Evolutionary conservation across 1,140 invertebrate species (phyloP).

Genomic region (Ips typographus): DNA sequence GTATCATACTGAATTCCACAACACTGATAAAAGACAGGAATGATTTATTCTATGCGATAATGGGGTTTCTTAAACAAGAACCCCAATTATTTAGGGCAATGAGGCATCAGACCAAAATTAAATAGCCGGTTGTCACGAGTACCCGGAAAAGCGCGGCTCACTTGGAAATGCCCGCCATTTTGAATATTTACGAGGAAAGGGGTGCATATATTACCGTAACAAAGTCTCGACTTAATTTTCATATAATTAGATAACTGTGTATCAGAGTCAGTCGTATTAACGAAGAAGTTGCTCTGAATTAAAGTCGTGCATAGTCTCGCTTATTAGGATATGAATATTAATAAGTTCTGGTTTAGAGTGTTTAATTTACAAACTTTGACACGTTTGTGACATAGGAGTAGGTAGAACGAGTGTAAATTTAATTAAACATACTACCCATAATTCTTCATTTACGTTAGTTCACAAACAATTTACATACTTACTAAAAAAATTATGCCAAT

Average conservation of each 20-base stretch:
- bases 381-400: too few relatives aligned
- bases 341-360: too few relatives aligned
- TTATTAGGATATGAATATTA: too few relatives aligned
- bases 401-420: too few relatives aligned
- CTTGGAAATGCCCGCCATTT: constrained; percentile 19
- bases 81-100: constrained; percentile 23
- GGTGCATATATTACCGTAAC: constrained; percentile 19
- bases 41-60: constrained; percentile 15
- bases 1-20: too few relatives aligned
- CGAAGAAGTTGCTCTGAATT: not conserved
- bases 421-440: too few relatives aligned
- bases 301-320: too few relatives aligned
- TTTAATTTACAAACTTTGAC: too few relatives aligned
- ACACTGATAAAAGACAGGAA: not conserved
- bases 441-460: too few relatives aligned
- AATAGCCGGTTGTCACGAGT: constrained; percentile 19
- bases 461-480: too few relatives aligned
- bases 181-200: constrained; percentile 13
- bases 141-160: constrained; percentile 15
- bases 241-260: constrained; percentile 13
- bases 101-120: constrained; percentile 17
- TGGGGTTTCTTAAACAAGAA: constrained; percentile 15
- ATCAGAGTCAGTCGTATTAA: not conserved
- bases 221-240: constrained; percentile 12
- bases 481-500: too few relatives aligned